phyloP scores from a whole-genome alignment of 2,797 vertebrate species.

The Hippoglossus hippoglossus region DNA sequence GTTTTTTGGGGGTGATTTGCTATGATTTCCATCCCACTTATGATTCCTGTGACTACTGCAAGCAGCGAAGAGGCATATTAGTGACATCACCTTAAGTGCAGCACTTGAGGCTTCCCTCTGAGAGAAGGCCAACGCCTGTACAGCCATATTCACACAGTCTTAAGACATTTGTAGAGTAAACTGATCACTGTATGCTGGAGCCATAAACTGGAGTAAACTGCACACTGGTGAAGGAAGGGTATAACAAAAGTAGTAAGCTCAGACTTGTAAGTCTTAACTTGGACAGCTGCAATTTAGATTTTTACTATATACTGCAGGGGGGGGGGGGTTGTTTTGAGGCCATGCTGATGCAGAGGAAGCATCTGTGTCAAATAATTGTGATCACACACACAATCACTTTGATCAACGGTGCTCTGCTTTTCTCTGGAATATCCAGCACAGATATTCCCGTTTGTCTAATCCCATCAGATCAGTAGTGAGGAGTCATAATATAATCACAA shows the following conservation, averaged over 20 bases:
- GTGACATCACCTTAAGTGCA: constrained; percentile 75
- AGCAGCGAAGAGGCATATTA: constrained; percentile 58
- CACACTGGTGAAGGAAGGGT: constrained; percentile 50
- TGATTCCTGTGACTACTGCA: constrained; percentile 31
- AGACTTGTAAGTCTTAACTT: constrained; percentile 28
- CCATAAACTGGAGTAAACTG: constrained; percentile 67
- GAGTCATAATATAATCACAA: constrained; percentile 48
- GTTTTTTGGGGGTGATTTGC: neutral
- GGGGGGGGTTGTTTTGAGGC: constrained; percentile 37
- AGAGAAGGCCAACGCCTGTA: constrained; percentile 53
- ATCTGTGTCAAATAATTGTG: constrained; percentile 18
- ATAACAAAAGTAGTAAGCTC: constrained; percentile 17
- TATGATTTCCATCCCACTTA: constrained; percentile 16
- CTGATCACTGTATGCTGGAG: constrained; percentile 66
- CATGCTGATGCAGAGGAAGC: constrained; percentile 27
- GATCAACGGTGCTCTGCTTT: constrained; percentile 33
- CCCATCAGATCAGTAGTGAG: constrained; percentile 39
- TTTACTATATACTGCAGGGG: constrained; percentile 22
- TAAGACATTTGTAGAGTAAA: constrained; percentile 74
- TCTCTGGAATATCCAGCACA: constrained; percentile 39
- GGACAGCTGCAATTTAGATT: constrained; percentile 32
- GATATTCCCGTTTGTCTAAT: constrained; percentile 23
- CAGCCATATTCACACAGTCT: constrained; percentile 63
- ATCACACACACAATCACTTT: constrained; percentile 28
- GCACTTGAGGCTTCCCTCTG: constrained; percentile 72